These are phyloP conservation scores for Aporrectodea caliginosa DNA, from an alignment of 1,140 invertebrate species.

Conservation along the genomic window DNA sequence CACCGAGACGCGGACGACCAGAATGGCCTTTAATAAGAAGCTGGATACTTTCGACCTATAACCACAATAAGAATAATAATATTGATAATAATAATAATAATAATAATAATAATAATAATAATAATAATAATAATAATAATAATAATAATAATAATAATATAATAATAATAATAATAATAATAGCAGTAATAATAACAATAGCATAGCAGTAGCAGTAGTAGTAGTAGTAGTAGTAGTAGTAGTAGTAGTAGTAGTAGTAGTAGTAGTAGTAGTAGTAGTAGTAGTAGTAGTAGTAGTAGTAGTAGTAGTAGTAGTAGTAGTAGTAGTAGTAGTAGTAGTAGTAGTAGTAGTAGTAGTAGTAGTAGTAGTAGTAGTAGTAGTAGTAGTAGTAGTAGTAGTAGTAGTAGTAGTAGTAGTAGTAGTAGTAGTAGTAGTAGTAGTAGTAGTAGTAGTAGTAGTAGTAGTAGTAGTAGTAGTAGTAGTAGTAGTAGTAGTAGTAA, in stretches of 20 bases:
- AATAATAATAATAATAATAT: slow-evolving; percentile 20
- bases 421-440: slow-evolving; percentile 11
- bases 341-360: slow-evolving; percentile 21
- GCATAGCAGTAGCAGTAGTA: no score
- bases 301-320: slow-evolving; percentile 24
- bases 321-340: slow-evolving; percentile 25
- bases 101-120: no score
- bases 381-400: slow-evolving; percentile 24
- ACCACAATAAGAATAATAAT: no score
- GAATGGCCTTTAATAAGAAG: no score
- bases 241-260: slow-evolving; percentile 26
- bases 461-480: slow-evolving; percentile 8
- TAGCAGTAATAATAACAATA: slow-evolving; percentile 17
- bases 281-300: slow-evolving; percentile 26
- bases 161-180: slow-evolving; percentile 9
- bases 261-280: slow-evolving; percentile 26
- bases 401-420: slow-evolving; percentile 16
- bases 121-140: no score
- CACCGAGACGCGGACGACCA: no score
- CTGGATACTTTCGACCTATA: no score
- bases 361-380: slow-evolving; percentile 22
- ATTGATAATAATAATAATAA: no score
- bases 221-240: slow-evolving; percentile 23
- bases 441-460: slow-evolving; percentile 11
- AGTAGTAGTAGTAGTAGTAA: slow-evolving; percentile 11